Conservation (phyloP, 1,140 invertebrate genomes). For the Zaprionus nigranus region DNA sequence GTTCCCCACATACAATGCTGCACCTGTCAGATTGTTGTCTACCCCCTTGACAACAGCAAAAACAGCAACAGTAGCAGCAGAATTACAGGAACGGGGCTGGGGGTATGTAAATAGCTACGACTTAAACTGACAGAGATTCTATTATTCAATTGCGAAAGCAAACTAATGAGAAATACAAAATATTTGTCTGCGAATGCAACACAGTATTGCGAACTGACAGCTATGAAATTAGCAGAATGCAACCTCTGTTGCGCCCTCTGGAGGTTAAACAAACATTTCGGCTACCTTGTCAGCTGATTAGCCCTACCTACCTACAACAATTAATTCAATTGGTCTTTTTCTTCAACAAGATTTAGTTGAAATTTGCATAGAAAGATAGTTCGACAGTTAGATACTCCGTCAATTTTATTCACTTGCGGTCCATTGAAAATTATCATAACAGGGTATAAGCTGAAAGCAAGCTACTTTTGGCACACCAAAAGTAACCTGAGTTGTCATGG, state of each 20-base stretch:
- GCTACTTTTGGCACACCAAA: too few relatives aligned
- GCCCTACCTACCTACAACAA: neutral
- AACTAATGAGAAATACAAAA: slow-evolving; percentile 58
- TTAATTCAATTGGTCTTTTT: neutral
- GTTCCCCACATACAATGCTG: slow-evolving; percentile 28
- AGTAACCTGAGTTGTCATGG: too few relatives aligned
- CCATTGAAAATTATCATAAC: too few relatives aligned
- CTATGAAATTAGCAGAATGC: too few relatives aligned
- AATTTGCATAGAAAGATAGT: neutral
- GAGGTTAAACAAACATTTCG: neutral
- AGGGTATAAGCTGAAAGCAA: too few relatives aligned
- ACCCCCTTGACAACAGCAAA: slow-evolving; percentile 31
- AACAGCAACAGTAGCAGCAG: slow-evolving; percentile 1
- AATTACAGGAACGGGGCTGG: neutral
- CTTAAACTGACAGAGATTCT: slow-evolving; percentile 30
- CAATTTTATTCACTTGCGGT: too few relatives aligned
- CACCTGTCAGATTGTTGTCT: slow-evolving; percentile 72
- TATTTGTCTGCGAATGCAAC: slow-evolving; percentile 28
- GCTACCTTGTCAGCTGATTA: neutral
- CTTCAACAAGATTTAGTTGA: neutral
- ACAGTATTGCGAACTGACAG: too few relatives aligned
- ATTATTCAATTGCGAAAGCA: slow-evolving; percentile 51
- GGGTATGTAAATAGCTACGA: slow-evolving; percentile 33
- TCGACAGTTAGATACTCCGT: too few relatives aligned
- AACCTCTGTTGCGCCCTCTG: too few relatives aligned